A percentile compares a stretch with the other conserved stretches of the same genome.
phyloP scores from a whole-genome alignment of 2,888 invertebrate species.

The Lithophane socia region DNA sequence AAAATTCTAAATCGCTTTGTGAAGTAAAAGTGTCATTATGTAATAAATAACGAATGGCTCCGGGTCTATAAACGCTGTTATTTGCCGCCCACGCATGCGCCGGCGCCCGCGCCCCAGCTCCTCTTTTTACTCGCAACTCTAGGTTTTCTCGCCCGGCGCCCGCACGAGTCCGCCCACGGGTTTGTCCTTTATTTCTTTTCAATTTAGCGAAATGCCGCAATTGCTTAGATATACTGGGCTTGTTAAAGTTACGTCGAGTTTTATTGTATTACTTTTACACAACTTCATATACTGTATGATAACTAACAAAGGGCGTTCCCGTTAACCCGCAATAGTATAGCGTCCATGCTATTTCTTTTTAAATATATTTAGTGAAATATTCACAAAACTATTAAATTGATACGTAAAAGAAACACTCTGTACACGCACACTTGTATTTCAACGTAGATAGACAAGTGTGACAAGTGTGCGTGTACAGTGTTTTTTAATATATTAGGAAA shows the following conservation, averaged over 20 bases:
- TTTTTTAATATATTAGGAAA: too few relatives aligned
- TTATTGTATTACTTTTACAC: conserved; percentile 40
- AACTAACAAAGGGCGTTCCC: too few relatives aligned
- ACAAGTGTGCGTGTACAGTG: too few relatives aligned
- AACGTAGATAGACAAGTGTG: too few relatives aligned
- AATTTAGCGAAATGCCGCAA: conserved; percentile 57
- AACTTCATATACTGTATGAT: not conserved
- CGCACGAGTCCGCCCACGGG: conserved; percentile 70
- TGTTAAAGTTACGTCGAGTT: conserved; percentile 37
- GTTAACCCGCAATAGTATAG: too few relatives aligned
- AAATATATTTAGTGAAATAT: too few relatives aligned
- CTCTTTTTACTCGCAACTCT: conserved; percentile 69
- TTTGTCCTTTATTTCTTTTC: conserved; percentile 63
- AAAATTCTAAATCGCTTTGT: conserved; percentile 47
- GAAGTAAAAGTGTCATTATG: conserved; percentile 56
- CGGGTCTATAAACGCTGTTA: conserved; percentile 64
- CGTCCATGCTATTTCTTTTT: too few relatives aligned
- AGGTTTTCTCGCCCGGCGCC: conserved; percentile 62
- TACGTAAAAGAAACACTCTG: too few relatives aligned
- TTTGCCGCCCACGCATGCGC: conserved; percentile 68
- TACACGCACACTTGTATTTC: too few relatives aligned
- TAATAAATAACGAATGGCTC: conserved; percentile 68
- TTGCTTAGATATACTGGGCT: conserved; percentile 56
- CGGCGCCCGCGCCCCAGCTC: conserved; percentile 34
- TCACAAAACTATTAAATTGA: too few relatives aligned